These are phyloP conservation scores for Lucilia sericata DNA, from an alignment of 1,140 invertebrate species.

Conservation along the genomic window DNA sequence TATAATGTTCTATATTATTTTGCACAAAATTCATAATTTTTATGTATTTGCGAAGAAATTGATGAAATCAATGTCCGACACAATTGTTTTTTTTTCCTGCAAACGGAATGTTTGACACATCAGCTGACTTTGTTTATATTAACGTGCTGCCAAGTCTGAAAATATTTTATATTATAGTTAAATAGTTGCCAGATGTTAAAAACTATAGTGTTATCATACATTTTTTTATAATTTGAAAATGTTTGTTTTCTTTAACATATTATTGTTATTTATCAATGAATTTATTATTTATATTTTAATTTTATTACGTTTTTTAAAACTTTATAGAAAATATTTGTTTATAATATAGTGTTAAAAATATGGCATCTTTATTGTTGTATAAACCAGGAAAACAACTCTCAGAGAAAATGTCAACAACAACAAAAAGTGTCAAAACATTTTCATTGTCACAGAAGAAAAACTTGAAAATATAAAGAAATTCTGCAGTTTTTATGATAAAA, in stretches of 20 bases:
- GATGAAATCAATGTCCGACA: not conserved
- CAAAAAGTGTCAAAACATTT: conserved; percentile 18
- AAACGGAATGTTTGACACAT: no score
- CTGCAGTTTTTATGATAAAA: not conserved
- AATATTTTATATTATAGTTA: no score
- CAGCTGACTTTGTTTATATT: conserved; percentile 7
- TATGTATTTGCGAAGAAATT: not conserved
- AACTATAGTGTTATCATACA: no score
- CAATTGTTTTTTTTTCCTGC: not conserved
- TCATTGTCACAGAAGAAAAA: conserved; percentile 20
- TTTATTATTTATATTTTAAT: no score
- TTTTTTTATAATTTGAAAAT: no score
- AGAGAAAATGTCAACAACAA: not conserved
- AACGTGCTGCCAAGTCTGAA: not conserved
- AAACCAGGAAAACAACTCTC: not conserved
- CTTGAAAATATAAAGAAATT: not conserved
- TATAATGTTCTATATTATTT: conserved; percentile 38
- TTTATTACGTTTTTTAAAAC: no score
- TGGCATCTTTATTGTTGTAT: not conserved
- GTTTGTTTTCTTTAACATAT: no score
- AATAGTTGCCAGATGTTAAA: no score
- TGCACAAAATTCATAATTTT: not conserved
- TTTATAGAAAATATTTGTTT: no score
- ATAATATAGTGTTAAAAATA: no score
- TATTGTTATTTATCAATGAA: no score